Evolutionary conservation across 2,888 invertebrate species (phyloP), one percentile per base, ranked within the genome.

Genomic region (Rhingia campestris): DNA sequence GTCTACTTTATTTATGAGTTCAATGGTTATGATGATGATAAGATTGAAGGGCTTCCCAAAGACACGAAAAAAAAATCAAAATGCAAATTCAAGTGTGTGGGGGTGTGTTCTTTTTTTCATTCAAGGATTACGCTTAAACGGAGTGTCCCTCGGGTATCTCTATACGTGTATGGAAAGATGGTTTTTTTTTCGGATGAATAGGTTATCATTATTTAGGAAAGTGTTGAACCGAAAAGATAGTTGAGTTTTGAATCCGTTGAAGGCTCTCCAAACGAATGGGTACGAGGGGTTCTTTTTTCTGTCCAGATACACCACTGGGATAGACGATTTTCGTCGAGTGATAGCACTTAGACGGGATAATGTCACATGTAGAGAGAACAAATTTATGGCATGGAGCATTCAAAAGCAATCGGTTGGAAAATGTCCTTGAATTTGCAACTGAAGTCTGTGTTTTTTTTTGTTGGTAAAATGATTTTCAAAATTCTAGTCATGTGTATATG

Each of bases 11-110:
- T 82, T 82, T 82, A 77, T 82, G 79, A 73, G 73, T 82, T 63
- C 82, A 82, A 82, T 79, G 82, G 79, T 82, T 82, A 82, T 82
- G 79, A 82, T 82, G 82, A 82, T 63, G 82, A 73, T 69, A 79
- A 73, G 73, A 82, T 82, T 82, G 73, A 82, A 79, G 47, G 54
- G 59, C 70, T 51, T 70, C 41, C 53, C 56, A 58, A 22, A 35
- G 4, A 14, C 32, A 43, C 14, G 7, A 63, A 61, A 74, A 49
- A 74, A 22, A 22, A 22, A 22, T 22, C 22, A 22, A 22, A 67
- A 81, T 74, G 74, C 56, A 80, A 80, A 80, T 72, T 49, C 41
- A 35, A 47, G 70, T 76, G 76, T 45, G 22, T 22, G 22, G 41
- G 63, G 69, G 47, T 51, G 59, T 53, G 14, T 59, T 39, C 54